phyloP scores from a whole-genome alignment of 2,113 vertebrate genomes.

The Columba janthina region DNA sequence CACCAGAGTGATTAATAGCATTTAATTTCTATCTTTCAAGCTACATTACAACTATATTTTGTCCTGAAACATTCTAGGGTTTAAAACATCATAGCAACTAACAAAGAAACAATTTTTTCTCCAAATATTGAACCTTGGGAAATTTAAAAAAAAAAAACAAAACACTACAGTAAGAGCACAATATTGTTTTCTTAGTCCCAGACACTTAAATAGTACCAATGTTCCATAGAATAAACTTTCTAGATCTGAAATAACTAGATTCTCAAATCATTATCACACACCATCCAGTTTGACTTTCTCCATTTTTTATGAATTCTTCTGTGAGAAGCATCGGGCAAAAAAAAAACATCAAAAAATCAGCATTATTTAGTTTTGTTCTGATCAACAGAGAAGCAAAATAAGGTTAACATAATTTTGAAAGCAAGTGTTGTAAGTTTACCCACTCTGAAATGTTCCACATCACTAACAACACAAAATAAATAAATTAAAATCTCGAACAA shows the following conservation, averaged over 20 bases:
- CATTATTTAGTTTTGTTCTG: not conserved
- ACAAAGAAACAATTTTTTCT: not conserved
- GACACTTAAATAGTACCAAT: not conserved
- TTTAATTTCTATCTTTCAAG: not conserved
- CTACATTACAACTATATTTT: not conserved
- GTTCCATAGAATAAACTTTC: not conserved
- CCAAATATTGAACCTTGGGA: not conserved
- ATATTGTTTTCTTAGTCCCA: not conserved
- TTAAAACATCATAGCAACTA: not conserved
- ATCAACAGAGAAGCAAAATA: not conserved
- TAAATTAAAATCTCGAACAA: not conserved
- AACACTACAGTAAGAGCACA: not conserved
- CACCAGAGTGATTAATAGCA: too few species aligned
- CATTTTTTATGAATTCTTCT: not conserved
- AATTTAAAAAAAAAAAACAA: not conserved
- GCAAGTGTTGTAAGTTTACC: not conserved
- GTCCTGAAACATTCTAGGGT: not conserved
- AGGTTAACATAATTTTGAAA: not conserved
- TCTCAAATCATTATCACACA: not conserved
- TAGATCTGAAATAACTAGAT: not conserved
- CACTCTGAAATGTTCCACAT: not conserved
- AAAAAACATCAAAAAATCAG: not conserved
- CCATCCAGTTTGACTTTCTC: not conserved
- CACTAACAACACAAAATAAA: not conserved
- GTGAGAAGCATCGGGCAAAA: not conserved